Conservation (phyloP, 2,797 vertebrate genomes). For the Ctenopoma kingsleyae region DNA sequence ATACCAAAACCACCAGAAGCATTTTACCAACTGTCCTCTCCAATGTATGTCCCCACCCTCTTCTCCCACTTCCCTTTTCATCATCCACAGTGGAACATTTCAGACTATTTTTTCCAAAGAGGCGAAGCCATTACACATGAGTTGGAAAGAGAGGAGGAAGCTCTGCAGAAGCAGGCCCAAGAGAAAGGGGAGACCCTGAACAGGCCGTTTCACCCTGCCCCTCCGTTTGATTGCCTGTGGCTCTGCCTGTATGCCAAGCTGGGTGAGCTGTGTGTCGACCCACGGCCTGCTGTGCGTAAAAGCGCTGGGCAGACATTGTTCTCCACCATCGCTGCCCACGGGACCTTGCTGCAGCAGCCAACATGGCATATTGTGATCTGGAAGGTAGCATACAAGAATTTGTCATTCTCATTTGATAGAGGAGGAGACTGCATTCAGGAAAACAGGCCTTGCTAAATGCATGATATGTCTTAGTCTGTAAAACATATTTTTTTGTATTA, state of each 20-base stretch:
- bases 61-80: not conserved
- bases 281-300: conserved; percentile 95
- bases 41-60: conserved; percentile 11
- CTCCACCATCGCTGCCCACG: conserved; percentile 96
- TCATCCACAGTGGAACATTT: conserved; percentile 96
- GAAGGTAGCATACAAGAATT: conserved; percentile 88
- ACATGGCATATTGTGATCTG: conserved; percentile 98
- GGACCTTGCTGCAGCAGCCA: conserved; percentile 94
- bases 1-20: conserved; percentile 54
- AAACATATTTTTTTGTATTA: too few species aligned
- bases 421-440: not conserved
- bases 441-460: too few species aligned
- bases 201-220: conserved; percentile 95
- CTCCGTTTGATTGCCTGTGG: conserved; percentile 98
- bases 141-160: conserved; percentile 91
- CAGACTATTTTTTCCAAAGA: conserved; percentile 99
- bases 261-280: conserved; percentile 96
- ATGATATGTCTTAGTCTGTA: not conserved
- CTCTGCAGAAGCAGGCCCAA: conserved; percentile 91
- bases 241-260: conserved; percentile 96
- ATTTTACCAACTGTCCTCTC: conserved; percentile 37
- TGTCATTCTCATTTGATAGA: not conserved
- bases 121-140: conserved; percentile 96
- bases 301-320: conserved; percentile 97
- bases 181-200: conserved; percentile 93